Conservation (phyloP, 2,113 vertebrate genomes). For the Chrysochloris asiatica region DNA sequence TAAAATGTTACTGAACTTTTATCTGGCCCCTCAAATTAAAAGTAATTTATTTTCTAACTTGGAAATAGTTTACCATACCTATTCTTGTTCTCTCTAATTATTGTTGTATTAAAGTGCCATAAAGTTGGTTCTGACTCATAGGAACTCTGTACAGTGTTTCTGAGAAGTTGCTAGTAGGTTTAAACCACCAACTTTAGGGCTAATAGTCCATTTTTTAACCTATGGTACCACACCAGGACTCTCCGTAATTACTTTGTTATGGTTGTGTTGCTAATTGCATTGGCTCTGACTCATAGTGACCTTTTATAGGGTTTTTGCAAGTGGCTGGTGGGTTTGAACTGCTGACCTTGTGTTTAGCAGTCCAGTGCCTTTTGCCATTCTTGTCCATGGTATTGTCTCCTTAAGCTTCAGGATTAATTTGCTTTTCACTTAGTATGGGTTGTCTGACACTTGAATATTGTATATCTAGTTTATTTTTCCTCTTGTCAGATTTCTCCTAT, state of each 20-base stretch:
- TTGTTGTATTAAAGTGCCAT: neutral
- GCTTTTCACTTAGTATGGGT: neutral
- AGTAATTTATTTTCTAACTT: slow-evolving; percentile 1
- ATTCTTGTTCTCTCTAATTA: neutral
- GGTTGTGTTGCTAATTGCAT: no score
- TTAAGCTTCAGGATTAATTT: slow-evolving; percentile 20
- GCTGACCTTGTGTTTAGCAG: neutral
- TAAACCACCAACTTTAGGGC: no score
- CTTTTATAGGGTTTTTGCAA: no score
- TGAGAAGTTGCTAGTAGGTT: no score
- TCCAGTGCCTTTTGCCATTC: neutral
- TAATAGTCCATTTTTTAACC: no score
- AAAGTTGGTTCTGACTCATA: no score
- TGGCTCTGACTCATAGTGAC: no score
- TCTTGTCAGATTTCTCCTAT: neutral
- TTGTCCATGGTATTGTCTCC: neutral
- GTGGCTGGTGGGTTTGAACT: no score
- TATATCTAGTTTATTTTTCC: neutral
- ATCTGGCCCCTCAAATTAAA: neutral
- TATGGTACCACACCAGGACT: no score
- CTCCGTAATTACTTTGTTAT: no score
- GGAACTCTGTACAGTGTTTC: no score
- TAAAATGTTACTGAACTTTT: slow-evolving; percentile 6
- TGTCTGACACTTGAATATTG: neutral
- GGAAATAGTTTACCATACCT: neutral